A percentile compares a stretch with the other conserved stretches of the same genome.
Evolutionary conservation across 2,113 vertebrate genomes (phyloP).

Genomic region (Bubo blakistoni): DNA sequence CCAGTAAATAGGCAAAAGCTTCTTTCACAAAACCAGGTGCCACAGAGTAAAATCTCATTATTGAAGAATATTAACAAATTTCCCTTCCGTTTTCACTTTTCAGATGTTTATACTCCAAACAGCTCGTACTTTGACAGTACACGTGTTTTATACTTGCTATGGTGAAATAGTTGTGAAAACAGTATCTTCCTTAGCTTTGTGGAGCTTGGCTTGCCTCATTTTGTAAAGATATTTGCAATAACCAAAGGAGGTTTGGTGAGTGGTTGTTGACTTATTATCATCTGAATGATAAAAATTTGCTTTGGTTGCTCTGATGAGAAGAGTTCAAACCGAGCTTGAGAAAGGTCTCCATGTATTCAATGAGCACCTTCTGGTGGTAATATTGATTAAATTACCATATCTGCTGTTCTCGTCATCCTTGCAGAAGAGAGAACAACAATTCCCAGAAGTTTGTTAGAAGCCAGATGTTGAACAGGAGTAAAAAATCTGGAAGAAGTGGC

Average conservation of each 20-base stretch:
- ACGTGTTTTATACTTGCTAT: fast-evolving
- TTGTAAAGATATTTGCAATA: background rate
- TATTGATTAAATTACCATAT: background rate
- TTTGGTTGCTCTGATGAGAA: background rate
- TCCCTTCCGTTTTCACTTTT: background rate
- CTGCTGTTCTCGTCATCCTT: background rate
- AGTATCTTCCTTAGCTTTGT: background rate
- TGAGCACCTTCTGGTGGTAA: background rate
- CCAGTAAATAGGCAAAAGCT: background rate
- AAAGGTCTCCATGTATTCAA: background rate
- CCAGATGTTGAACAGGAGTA: background rate
- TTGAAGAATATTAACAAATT: background rate
- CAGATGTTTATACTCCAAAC: background rate
- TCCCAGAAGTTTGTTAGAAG: background rate
- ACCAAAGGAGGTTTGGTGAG: background rate
- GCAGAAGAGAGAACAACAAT: background rate
- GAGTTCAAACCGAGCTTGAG: background rate
- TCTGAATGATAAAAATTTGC: background rate
- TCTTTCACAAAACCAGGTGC: background rate
- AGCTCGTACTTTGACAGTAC: background rate
- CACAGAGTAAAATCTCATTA: background rate
- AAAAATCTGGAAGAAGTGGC: background rate
- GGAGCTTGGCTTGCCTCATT: background rate
- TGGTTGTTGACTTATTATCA: background rate
- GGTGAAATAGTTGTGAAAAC: background rate